phyloP scores from a whole-genome alignment of 2,888 invertebrate species.

The Megalurothrips usitatus region DNA sequence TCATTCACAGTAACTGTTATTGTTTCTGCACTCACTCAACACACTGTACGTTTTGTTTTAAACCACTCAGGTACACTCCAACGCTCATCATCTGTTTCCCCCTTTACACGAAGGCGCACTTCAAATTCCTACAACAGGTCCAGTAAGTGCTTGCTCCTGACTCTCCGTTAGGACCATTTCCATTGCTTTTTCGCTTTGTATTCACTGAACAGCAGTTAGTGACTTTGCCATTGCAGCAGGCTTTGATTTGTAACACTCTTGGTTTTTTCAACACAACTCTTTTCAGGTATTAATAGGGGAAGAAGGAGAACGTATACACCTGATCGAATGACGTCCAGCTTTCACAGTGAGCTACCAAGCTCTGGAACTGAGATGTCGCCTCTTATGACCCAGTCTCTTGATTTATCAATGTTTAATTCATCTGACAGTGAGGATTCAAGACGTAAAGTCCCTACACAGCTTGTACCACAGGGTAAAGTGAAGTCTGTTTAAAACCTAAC shows the following conservation, averaged over 20 bases:
- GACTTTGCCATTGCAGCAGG: background rate
- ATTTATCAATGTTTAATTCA: conserved; percentile 1
- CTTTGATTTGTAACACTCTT: background rate
- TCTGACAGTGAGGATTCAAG: background rate
- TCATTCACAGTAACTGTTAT: background rate
- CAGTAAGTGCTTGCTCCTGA: conserved; percentile 8
- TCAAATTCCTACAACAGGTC: conserved; percentile 8
- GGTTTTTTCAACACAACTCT: background rate
- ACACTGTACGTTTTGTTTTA: background rate
- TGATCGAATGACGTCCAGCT: conserved; percentile 7
- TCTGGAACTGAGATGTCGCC: conserved; percentile 4
- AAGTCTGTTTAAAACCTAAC: background rate
- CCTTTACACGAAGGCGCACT: conserved; percentile 19
- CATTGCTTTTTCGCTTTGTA: background rate
- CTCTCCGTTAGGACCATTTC: background rate
- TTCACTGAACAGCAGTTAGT: background rate
- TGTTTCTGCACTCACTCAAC: background rate
- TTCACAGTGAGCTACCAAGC: conserved; percentile 4
- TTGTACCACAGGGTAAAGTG: conserved; percentile 10
- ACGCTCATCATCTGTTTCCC: conserved; percentile 19
- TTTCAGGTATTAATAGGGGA: conserved; percentile 1
- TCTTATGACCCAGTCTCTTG: conserved; percentile 7
- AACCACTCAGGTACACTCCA: background rate
- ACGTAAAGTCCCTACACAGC: conserved; percentile 1
- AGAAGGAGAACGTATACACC: conserved; percentile 3